A percentile compares a stretch with the other conserved stretches of the same genome.
Evolutionary conservation across 2,113 vertebrate genomes (phyloP).

Genomic region (Seriola aureovittata): DNA sequence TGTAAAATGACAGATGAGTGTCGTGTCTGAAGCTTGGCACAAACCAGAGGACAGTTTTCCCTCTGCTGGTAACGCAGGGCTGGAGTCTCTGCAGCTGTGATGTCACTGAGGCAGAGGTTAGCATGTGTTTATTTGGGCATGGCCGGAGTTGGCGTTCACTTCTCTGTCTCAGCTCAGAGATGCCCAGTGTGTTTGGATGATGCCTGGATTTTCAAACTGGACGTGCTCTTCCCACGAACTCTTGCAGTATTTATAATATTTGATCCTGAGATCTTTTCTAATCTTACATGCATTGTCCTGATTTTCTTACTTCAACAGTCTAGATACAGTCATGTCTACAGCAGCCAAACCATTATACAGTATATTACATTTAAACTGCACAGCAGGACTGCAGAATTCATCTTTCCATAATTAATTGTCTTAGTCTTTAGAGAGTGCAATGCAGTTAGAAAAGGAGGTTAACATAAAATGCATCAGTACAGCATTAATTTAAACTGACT

Average conservation of each 20-base stretch:
- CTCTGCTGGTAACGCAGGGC: not conserved
- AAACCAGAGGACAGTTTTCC: not conserved
- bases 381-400: too few relatives aligned
- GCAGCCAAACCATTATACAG: not conserved
- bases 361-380: too few relatives aligned
- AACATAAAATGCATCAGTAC: too few relatives aligned
- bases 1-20: not conserved
- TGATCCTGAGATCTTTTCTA: not conserved
- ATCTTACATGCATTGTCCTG: not conserved
- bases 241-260: not conserved
- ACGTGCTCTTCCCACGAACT: conserved; percentile 40
- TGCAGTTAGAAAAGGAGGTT: too few relatives aligned
- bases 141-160: conserved; percentile 13
- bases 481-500: too few relatives aligned
- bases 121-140: conserved; percentile 53
- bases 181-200: conserved; percentile 43
- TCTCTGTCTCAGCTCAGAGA: conserved; percentile 1
- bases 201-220: conserved; percentile 9
- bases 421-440: too few relatives aligned
- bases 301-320: not conserved
- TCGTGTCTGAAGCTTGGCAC: not conserved
- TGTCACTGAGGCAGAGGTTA: conserved; percentile 24
- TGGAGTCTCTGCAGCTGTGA: not conserved
- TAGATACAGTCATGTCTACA: not conserved
- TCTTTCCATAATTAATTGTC: too few relatives aligned